Evolutionary conservation across 2,888 invertebrate genomes (phyloP), one percentile per base, ranked within the genome.

Genomic region (Macrophya alboannulata): DNA sequence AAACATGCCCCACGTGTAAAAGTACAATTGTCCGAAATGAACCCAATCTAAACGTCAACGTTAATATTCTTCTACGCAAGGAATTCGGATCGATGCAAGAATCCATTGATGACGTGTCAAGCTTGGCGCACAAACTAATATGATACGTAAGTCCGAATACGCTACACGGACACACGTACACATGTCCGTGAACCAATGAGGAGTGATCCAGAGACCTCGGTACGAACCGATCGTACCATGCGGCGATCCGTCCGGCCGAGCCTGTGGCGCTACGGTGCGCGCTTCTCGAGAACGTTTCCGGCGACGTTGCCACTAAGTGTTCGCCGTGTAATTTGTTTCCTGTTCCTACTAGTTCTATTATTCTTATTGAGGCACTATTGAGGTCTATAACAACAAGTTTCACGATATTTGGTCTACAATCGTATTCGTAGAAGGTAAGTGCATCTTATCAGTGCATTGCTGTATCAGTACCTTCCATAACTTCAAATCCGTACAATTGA

Each of bases 41-140:
- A 21, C 10, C 65, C 4, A 65, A 65, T 65, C 31, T 65, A 65
- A 65, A 65, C 21, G 65, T 65, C 3, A 65, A 65, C 31, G 65
- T 65, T 15, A 25, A 65, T 65, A 65, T 65, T 21, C 65, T 65
- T 31, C 31, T 65, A 40, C 31, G 72, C 37, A 37, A 72, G 72
- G 72, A 6, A 72, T 72, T 72, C 43, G 43, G 17, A 65, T 65
- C 43, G 71, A 71, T 71, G 15, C 40, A 31, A 40, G 43, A 71
- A 71, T 71, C 71, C 37, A 40, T 40, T 37, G 15, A 31, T 71
- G 71, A 71, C 71, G 71, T 40, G 10, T 55, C 9, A 59, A 62
- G 62, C 21, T n/a, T 62, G 25, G 62, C 62, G 62, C 62, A 62
- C 62, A 62, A 17, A 62, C 62, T 62, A 17, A 1, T 62, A n/a